These are phyloP conservation scores for Drosophila persimilis DNA, from an alignment of 1,140 invertebrate genomes.

Conservation along the genomic window DNA sequence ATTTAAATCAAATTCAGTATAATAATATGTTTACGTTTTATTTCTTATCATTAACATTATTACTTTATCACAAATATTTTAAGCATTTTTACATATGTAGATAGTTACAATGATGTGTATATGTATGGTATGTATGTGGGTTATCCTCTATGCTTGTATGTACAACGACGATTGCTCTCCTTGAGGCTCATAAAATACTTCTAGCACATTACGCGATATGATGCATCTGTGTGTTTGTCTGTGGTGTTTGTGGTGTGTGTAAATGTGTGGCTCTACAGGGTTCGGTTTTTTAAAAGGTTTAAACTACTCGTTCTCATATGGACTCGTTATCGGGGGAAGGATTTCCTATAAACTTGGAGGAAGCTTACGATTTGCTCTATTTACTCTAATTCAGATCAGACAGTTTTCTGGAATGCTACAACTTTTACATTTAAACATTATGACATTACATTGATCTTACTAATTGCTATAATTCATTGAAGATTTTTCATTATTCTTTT, in stretches of 20 bases:
- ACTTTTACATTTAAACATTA: conserved; percentile 52
- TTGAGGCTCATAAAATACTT: conserved; percentile 57
- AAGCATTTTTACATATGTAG: conserved; percentile 79
- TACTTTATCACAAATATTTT: conserved; percentile 82
- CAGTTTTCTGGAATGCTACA: conserved; percentile 55
- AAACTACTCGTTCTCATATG: conserved; percentile 52
- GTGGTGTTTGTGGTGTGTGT: background rate
- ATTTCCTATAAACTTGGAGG: conserved; percentile 54
- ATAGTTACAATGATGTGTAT: conserved; percentile 78
- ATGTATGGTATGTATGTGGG: conserved; percentile 26
- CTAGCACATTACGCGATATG: conserved; percentile 24
- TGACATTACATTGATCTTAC: conserved; percentile 53
- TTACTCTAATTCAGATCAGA: conserved; percentile 22
- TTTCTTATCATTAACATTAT: conserved; percentile 78
- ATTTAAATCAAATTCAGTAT: conserved; percentile 19
- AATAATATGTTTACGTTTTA: conserved; percentile 71
- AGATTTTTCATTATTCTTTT: conserved; percentile 35
- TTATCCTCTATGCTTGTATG: conserved; percentile 44
- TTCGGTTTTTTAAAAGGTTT: conserved; percentile 48
- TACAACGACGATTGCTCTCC: conserved; percentile 61
- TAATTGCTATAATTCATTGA: conserved; percentile 31
- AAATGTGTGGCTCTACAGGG: conserved; percentile 49
- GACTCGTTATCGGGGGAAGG: conserved; percentile 61
- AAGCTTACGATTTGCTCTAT: conserved; percentile 68
- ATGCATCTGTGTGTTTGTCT: too few relatives aligned